Percentiles rank a stretch among this genome's conserved stretches.
phyloP scores from a whole-genome alignment of 2,888 invertebrate genomes.

The Volucella bombylans region DNA sequence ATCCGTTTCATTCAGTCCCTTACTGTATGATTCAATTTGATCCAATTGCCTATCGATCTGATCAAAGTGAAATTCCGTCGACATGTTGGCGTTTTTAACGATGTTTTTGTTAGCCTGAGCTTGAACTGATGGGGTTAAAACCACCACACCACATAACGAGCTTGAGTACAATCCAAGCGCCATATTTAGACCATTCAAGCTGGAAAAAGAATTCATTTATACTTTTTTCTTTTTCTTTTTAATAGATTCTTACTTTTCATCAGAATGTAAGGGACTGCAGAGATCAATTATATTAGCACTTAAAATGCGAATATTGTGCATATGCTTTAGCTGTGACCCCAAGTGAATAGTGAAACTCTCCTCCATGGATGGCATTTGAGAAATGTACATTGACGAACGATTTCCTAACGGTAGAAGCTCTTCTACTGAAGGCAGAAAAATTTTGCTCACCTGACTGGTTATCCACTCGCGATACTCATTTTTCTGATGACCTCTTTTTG shows the following conservation, averaged over 20 bases:
- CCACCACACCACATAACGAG: slow-evolving; percentile 93
- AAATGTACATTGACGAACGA: slow-evolving; percentile 82
- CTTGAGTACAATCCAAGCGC: slow-evolving; percentile 96
- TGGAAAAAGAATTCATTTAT: slow-evolving; percentile 64
- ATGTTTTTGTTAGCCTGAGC: slow-evolving; percentile 81
- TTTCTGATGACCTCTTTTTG: slow-evolving; percentile 91
- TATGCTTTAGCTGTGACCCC: slow-evolving; percentile 98
- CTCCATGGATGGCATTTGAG: slow-evolving; percentile 85
- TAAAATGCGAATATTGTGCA: slow-evolving; percentile 97
- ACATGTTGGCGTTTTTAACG: slow-evolving; percentile 83
- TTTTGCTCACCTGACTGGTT: slow-evolving; percentile 83
- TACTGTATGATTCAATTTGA: slow-evolving; percentile 85
- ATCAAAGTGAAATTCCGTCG: slow-evolving; percentile 97
- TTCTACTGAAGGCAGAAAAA: slow-evolving; percentile 80
- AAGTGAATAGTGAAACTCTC: slow-evolving; percentile 99
- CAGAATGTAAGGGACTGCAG: slow-evolving; percentile 85
- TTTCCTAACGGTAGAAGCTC: slow-evolving; percentile 80
- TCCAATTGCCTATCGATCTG: slow-evolving; percentile 93
- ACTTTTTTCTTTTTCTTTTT: no score
- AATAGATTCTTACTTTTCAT: slow-evolving; percentile 78
- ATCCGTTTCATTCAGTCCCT: slow-evolving; percentile 79
- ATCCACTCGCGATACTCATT: slow-evolving; percentile 95
- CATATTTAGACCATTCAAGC: slow-evolving; percentile 88
- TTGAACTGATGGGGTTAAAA: slow-evolving; percentile 85
- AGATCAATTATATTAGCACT: slow-evolving; percentile 93